phyloP scores from a whole-genome alignment of 2,888 invertebrate genomes.

The Leucozona laternaria region DNA sequence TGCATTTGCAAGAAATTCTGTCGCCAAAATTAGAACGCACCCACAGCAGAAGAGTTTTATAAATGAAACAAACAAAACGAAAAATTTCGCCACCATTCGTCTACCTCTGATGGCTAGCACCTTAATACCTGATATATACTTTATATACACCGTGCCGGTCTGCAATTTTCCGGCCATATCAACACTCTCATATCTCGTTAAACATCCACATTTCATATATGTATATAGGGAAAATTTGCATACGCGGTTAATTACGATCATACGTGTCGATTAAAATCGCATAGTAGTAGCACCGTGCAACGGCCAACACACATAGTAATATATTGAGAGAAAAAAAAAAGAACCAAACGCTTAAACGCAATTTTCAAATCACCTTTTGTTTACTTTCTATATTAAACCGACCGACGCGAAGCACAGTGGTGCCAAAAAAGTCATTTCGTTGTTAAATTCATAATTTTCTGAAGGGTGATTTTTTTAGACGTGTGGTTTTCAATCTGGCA shows the following conservation, averaged over 20 bases:
- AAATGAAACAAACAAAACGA: slow-evolving; percentile 7
- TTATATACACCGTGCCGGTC: slow-evolving; percentile 2
- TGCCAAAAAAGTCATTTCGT: not conserved
- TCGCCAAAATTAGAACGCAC: slow-evolving; percentile 70
- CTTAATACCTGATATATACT: not conserved
- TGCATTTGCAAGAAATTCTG: slow-evolving; percentile 58
- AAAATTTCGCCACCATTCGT: not conserved
- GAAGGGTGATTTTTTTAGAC: no score
- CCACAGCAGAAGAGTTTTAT: slow-evolving; percentile 40
- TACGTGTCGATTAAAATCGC: slow-evolving; percentile 76
- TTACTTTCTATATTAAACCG: slow-evolving; percentile 40
- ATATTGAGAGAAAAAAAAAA: not conserved
- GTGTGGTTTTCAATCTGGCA: no score
- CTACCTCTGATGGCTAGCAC: slow-evolving; percentile 24
- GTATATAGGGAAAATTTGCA: slow-evolving; percentile 72
- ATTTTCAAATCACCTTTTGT: slow-evolving; percentile 74
- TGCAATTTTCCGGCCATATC: slow-evolving; percentile 64
- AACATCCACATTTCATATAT: slow-evolving; percentile 68
- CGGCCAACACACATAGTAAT: not conserved
- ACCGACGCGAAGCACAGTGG: not conserved
- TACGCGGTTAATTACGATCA: slow-evolving; percentile 77
- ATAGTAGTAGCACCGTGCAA: slow-evolving; percentile 22
- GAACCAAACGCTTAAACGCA: slow-evolving; percentile 49
- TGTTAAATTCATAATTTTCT: not conserved
- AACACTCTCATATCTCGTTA: slow-evolving; percentile 66